phyloP scores from a whole-genome alignment of 2,888 invertebrate genomes.

The Hyposoter didymator region DNA sequence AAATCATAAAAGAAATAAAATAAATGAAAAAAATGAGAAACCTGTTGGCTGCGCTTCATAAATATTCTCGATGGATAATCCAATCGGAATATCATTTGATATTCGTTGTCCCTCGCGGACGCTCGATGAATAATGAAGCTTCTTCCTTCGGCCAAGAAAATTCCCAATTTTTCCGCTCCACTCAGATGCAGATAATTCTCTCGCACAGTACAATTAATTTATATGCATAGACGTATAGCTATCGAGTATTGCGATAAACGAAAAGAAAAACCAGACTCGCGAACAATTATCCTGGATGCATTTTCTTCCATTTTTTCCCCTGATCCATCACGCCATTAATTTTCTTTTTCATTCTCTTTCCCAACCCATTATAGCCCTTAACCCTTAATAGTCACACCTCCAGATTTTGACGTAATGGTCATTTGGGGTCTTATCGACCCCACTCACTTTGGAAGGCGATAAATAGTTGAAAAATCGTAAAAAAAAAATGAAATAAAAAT shows the following conservation, averaged over 20 bases:
- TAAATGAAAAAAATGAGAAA: conserved; percentile 27
- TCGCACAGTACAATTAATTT: conserved; percentile 1
- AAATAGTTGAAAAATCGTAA: too few relatives aligned
- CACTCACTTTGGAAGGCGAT: too few relatives aligned
- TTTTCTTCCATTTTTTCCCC: not conserved
- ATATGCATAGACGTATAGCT: not conserved
- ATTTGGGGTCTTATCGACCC: too few relatives aligned
- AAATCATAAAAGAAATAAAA: not conserved
- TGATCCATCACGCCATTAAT: not conserved
- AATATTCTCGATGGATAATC: conserved; percentile 61
- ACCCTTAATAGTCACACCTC: too few relatives aligned
- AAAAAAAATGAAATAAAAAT: too few relatives aligned
- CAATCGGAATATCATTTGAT: conserved; percentile 62
- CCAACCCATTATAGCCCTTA: too few relatives aligned
- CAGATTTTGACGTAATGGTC: too few relatives aligned
- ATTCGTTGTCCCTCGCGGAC: conserved; percentile 50
- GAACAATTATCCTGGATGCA: not conserved
- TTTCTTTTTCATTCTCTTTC: too few relatives aligned
- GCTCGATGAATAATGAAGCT: conserved; percentile 62
- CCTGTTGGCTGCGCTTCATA: conserved; percentile 55
- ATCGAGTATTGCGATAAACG: not conserved
- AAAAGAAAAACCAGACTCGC: not conserved
- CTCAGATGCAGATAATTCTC: conserved; percentile 22
- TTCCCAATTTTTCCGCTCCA: conserved; percentile 24
- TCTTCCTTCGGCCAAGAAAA: conserved; percentile 38